Conservation (phyloP, 1,140 invertebrate genomes). For the Dinoponera quadriceps region DNA sequence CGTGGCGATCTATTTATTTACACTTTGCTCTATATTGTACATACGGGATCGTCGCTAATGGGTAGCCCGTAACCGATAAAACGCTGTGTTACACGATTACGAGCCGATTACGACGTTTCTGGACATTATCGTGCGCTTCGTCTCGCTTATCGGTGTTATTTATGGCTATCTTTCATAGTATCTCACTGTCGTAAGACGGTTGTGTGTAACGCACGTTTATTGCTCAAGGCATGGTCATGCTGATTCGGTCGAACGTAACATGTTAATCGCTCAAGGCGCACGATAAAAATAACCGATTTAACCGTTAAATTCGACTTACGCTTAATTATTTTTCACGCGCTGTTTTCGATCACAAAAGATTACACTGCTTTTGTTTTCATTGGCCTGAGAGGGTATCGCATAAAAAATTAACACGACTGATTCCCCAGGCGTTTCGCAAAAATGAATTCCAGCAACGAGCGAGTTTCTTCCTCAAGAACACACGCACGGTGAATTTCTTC, state of each 20-base stretch:
- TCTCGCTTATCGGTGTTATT: constrained; percentile 30
- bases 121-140: not conserved
- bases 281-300: not conserved
- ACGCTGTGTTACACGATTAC: not conserved
- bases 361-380: too few species aligned
- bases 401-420: not conserved
- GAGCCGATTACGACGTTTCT: constrained; percentile 3
- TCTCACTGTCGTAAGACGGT: constrained; percentile 10
- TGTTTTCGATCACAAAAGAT: too few species aligned
- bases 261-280: not conserved
- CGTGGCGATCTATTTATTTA: constrained; percentile 38
- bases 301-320: not conserved
- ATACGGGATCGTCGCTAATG: not conserved
- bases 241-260: not conserved
- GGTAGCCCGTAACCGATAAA: not conserved
- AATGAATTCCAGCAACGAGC: too few species aligned
- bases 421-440: not conserved
- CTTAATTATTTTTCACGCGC: not conserved
- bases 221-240: not conserved
- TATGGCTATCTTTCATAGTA: not conserved
- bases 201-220: not conserved
- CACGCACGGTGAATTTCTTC: too few species aligned
- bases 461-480: too few species aligned
- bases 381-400: constrained; percentile 19
- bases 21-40: not conserved